Conservation (phyloP, 2,797 vertebrate genomes). For the Aldrovandia affinis region DNA sequence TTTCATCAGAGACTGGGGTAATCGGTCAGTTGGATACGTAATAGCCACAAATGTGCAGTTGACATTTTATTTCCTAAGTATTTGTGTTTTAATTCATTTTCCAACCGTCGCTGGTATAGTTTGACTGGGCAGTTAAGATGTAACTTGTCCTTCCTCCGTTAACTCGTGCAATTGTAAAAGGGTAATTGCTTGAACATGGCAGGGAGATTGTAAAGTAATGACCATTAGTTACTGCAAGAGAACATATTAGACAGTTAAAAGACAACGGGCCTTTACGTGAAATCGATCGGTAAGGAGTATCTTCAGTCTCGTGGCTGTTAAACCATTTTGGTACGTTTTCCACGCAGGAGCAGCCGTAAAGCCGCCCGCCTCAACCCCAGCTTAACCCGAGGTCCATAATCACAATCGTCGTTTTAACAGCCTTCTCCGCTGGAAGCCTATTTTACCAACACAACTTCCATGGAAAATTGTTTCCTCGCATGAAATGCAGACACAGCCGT, state of each 20-base stretch:
- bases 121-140: background rate
- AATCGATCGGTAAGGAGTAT: background rate
- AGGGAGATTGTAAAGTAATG: background rate
- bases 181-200: background rate
- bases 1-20: background rate
- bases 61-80: background rate
- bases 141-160: background rate
- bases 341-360: conserved; percentile 6
- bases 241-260: background rate
- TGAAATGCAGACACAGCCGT: background rate
- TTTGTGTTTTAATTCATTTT: background rate
- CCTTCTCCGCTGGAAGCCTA: conserved; percentile 17
- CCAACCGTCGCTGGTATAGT: background rate
- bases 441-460: background rate
- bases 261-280: background rate
- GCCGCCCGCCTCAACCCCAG: background rate
- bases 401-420: background rate
- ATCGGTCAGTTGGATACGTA: background rate
- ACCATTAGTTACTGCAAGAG: background rate
- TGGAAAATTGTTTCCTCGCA: background rate
- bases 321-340: conserved; percentile 9
- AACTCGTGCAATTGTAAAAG: background rate
- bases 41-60: background rate
- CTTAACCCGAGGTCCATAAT: background rate
- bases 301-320: background rate